Conservation (phyloP, 2,888 invertebrate species). For the Xestia sexstrigata region DNA sequence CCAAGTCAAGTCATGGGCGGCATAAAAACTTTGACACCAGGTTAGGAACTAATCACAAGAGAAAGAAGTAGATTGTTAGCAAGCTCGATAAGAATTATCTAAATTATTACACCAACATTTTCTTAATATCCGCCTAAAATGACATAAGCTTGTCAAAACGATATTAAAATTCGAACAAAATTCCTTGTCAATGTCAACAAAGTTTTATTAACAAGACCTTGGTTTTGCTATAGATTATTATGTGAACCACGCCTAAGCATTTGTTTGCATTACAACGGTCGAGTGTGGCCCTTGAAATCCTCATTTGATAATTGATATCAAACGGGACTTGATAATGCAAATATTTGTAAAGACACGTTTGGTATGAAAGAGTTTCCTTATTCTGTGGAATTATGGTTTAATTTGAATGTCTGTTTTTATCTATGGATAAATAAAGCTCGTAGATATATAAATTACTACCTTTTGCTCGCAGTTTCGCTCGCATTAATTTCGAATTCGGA, state of each 20-base stretch:
- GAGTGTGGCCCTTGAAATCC: constrained; percentile 79
- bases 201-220: constrained; percentile 69
- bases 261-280: constrained; percentile 83
- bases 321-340: constrained; percentile 74
- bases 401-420: constrained; percentile 29
- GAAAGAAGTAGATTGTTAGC: neutral
- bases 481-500: neutral
- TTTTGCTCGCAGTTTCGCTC: too few species aligned
- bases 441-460: neutral
- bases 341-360: constrained; percentile 79
- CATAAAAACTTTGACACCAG: too few species aligned
- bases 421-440: constrained; percentile 2
- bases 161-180: constrained; percentile 53
- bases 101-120: neutral
- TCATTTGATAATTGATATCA: constrained; percentile 81
- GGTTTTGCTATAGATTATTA: constrained; percentile 69
- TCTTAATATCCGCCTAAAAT: neutral
- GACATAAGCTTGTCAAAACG: constrained; percentile 25
- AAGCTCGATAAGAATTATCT: neutral
- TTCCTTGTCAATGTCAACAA: constrained; percentile 57
- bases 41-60: too few species aligned
- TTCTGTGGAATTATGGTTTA: constrained; percentile 62
- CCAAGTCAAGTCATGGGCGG: too few species aligned
- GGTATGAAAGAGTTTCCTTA: constrained; percentile 78
- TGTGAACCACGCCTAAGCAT: constrained; percentile 73